Percentiles rank a stretch among this genome's conserved stretches.
Evolutionary conservation across 2,888 invertebrate genomes (phyloP).

Genomic region (Thereva unica): DNA sequence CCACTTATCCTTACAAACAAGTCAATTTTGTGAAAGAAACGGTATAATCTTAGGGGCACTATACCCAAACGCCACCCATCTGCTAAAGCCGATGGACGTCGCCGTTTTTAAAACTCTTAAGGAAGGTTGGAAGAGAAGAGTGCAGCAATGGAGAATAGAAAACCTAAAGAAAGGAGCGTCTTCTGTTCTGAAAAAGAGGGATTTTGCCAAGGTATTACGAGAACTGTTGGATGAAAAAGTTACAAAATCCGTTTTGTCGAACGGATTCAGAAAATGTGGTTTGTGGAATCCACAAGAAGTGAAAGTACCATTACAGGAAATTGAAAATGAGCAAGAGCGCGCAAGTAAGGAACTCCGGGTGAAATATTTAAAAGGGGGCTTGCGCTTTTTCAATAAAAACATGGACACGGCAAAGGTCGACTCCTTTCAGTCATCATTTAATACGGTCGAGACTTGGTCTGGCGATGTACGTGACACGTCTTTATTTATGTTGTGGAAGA

Average conservation of each 20-base stretch:
- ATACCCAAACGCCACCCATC: constrained; percentile 53
- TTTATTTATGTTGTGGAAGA: too few relatives aligned
- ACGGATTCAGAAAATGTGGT: too few relatives aligned
- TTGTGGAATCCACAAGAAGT: too few relatives aligned
- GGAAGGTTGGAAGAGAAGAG: constrained; percentile 47
- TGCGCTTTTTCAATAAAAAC: too few relatives aligned
- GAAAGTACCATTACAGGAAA: too few relatives aligned
- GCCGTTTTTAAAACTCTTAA: constrained; percentile 51
- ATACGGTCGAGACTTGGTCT: too few relatives aligned
- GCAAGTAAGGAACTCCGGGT: too few relatives aligned
- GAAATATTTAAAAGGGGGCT: too few relatives aligned
- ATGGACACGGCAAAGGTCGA: too few relatives aligned
- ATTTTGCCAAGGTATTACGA: constrained; percentile 9
- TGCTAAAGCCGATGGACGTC: constrained; percentile 54
- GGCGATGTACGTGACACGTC: too few relatives aligned
- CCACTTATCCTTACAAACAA: constrained; percentile 51
- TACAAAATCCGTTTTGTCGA: background rate
- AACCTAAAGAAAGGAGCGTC: background rate
- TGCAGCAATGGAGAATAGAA: constrained; percentile 45
- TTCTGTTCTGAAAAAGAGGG: background rate
- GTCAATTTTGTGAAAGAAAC: constrained; percentile 52
- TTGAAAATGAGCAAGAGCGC: too few relatives aligned
- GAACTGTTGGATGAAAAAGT: background rate
- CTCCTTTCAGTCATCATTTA: too few relatives aligned
- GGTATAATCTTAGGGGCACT: constrained; percentile 51